Evolutionary conservation across 2,113 vertebrate genomes (phyloP), one percentile per base, ranked within the genome.

Genomic region (Bambusicola thoracicus): DNA sequence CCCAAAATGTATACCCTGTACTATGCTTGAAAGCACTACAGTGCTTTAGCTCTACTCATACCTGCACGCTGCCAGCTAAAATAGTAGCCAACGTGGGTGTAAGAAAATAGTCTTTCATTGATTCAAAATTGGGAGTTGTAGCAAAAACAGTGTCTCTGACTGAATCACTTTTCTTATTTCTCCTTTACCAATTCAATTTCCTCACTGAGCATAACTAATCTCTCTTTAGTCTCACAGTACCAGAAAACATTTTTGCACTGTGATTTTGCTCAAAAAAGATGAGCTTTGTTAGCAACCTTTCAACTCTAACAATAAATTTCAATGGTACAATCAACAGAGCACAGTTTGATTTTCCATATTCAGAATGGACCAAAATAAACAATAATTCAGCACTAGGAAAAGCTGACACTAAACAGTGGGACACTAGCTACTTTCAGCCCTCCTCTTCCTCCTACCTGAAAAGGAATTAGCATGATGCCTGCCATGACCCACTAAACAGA

Each of bases 271-370:
- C 53, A 73, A 76, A 88, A 93, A 66, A 89, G 66, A 89, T 69
- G 48, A 89, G 78, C 75, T 95, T 95, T 89, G 75, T 89, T 92
- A 94, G 79, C 75, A 91, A 87, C 81, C 63, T 92, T 95, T 95
- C 90, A 95, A 51, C 30, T 95, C 75, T 41, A 87, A 95, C 58
- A 85, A 94, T 73, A 85, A 48, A 89, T 82, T 81, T 92, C 78
- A 92, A 34, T 66, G 36, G 68, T 62, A 91, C 72, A 91, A 94
- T 91, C 79, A 95, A 85, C 55, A 93, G 79, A 91, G 63, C 59
- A 89, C 62, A 90, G 66, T 87, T 87, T 89, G 62, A 81, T 82
- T 91, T 91, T 93, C 73, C 63, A 70, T 85, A 95, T 85, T 94
- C 72, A 91, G 21, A 94, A 85, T 32, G 44, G 79, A 87, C 68